Evolutionary conservation across 1,140 invertebrate genomes (phyloP).

Genomic region (Steinernema khuongi): DNA sequence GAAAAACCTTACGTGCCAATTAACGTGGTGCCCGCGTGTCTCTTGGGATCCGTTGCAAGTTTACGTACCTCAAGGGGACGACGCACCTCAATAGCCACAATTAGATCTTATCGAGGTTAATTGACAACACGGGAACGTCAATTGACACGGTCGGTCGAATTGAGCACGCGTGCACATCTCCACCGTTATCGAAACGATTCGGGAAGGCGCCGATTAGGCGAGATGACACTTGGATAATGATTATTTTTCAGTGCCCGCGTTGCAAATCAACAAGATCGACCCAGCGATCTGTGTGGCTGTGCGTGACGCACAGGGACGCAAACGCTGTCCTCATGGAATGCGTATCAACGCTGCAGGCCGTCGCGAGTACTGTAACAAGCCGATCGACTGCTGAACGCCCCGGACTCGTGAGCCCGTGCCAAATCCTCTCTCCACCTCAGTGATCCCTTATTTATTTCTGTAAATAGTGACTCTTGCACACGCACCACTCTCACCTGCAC

Average conservation of each 20-base stretch:
- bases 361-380: conserved; percentile 33
- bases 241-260: conserved; percentile 23
- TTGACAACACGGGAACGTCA: too few species aligned
- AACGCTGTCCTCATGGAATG: conserved; percentile 47
- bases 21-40: too few species aligned
- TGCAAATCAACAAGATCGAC: conserved; percentile 29
- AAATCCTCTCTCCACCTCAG: conserved; percentile 10
- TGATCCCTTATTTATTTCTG: conserved; percentile 4
- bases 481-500: neutral
- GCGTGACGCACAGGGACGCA: conserved; percentile 37
- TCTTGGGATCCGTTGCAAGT: too few species aligned
- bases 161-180: too few species aligned
- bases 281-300: conserved; percentile 37
- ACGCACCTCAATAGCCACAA: too few species aligned
- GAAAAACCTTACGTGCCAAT: too few species aligned
- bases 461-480: conserved; percentile 7
- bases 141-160: too few species aligned
- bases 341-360: conserved; percentile 13
- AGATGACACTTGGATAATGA: neutral
- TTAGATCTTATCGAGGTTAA: too few species aligned
- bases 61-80: too few species aligned
- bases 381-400: conserved; percentile 29
- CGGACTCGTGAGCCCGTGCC: neutral
- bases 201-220: neutral
- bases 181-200: too few species aligned